Evolutionary conservation across 2,888 invertebrate species (phyloP), one percentile per base, ranked within the genome.

Genomic region (Campaea margaritaria): DNA sequence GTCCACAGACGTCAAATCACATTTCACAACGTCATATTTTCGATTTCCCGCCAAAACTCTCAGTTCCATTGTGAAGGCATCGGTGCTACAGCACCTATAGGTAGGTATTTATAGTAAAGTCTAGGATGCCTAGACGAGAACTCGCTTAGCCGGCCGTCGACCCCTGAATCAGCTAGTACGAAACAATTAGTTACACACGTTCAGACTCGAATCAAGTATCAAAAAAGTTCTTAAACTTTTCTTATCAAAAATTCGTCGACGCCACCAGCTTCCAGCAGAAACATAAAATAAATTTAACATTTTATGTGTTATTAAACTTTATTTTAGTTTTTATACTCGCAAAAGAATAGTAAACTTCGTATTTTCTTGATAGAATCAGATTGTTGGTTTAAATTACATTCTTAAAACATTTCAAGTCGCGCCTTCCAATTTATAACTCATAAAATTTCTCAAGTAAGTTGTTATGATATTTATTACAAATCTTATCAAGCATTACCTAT

Each of bases 151-250:
- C 62, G 67, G 64, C 55, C 67, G 38, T 16, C 54, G 66, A 62
- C 62, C 67, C 39, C 57, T 55, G 58, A 57, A 44, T 58, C 68
- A 57, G 43, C 55, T 47, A 52, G 44, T 56, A 58, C 60, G 55
- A 48, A 61, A 41, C 65, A 48, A 69, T 67, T 67, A 69, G 65
- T 61, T 60, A 64, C 68, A 65, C 68, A 64, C 67, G 64, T 49
- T 60, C 50, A 28, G 27, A 14, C 59, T 52, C 53, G 58, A 60
- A 52, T 58, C 59, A 53, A 55, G 62, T 62, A 63, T 53, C 49
- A 41, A 64, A 65, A 58, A 62, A 55, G 28, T 42, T 62, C 42
- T 31, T 43, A 51, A 67, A 68, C 51, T 68, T 64, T 68, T 65
- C 58, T 46, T 44, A 68, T 68, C 66, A 54, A 56, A 50, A 58